Base-by-base conservation (phyloP, 2,797 vertebrate genomes). In the Acrocephalus scirpaceus region DNA sequence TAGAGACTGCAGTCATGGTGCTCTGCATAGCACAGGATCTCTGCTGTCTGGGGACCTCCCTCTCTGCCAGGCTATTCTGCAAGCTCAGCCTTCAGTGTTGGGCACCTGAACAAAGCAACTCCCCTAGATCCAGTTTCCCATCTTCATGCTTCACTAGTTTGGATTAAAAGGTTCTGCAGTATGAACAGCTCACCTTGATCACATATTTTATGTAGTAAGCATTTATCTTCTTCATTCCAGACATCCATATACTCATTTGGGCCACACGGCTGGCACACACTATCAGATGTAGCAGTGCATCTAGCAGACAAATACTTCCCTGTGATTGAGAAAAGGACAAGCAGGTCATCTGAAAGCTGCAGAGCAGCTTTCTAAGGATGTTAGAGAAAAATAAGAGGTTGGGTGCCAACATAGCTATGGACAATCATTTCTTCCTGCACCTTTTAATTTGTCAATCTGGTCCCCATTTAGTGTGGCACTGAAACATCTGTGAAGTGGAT, bases 171-270 rank as follows among this genome's bases (percentile, higher is more conserved):
- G 57, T 58, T 80, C n/a, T 47, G 78, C 36, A 48, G 40, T 48
- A 54, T 2, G 25, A 60, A 26, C 5, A 44, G 94, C 98, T 98
- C 93, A 99, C 99, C 98, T 78, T 92, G 69, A 58, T 99, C 99
- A 56, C 99, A 99, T 90, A 98, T 98, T 97, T 98, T 99, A 94
- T 99, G 99, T 42, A 96, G 97, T 23, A 98, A 89, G 80, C 99
- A 99, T 58, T 95, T 98, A 4, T 56, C 96, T 62, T 98, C 97
- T 23, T 97, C 97, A 32, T 98, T 99, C 98, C 98, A 99, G 92
- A 97, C 95, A 3, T 99, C 98, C 97, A 99, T 98, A 91, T 99
- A 99, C 82, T 99, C 98, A 3, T 98, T 98, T 10, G 36, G 87
- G 47, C 95, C 97, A 85, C 99, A 99, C 0, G 97, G 97, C 38